Evolutionary conservation across 2,797 vertebrate genomes (phyloP), one percentile per base, ranked within the genome.

Genomic region (Myotis findleyi): DNA sequence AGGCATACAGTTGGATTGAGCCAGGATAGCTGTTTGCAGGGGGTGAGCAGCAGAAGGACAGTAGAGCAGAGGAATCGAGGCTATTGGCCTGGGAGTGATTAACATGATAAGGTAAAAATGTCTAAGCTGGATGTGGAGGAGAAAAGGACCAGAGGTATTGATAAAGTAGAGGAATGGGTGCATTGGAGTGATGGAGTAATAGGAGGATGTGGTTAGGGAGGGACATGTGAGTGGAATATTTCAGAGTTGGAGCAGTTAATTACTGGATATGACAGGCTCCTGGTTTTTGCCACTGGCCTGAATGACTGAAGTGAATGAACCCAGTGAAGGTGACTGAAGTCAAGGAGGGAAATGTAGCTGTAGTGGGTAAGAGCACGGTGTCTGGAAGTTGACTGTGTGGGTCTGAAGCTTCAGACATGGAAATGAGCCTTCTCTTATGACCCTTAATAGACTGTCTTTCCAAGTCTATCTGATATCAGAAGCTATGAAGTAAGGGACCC

Each of bases 241-340:
- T 93, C 79, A 93, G 85, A 92, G 33, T 71, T 88, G 87, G 85
- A 86, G 30, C 59, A 87, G 2, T 81, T 91, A 91, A 73, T 91
- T 87, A 87, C 11, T 33, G 41, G 64, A 21, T 55, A 23, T 49
- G 68, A 30, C 6, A 38, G 71, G 44, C 27, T 38, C 38, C n/a
- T 33, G 20, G 47, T 49, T 94, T 97, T 91, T 90, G 66, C 81
- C 30, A 36, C 38, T 76, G 91, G 47, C 6, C 9, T n/a, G 41
- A 86, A 47, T 69, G 25, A 17, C 51, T 93, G 59, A 84, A 89
- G 47, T 81, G 75, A 87, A 75, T 82, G 66, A 96, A 87, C 79
- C 86, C 33, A 71, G 30, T 76, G 75, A 91, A 95, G 81, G 62
- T 64, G 68, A 36, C 17, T 62, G 13, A 92, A 88, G 25, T 76